Evolutionary conservation across 2,113 vertebrate species (phyloP), one percentile per base, ranked within the genome.

Genomic region (Chiloscyllium plagiosum): DNA sequence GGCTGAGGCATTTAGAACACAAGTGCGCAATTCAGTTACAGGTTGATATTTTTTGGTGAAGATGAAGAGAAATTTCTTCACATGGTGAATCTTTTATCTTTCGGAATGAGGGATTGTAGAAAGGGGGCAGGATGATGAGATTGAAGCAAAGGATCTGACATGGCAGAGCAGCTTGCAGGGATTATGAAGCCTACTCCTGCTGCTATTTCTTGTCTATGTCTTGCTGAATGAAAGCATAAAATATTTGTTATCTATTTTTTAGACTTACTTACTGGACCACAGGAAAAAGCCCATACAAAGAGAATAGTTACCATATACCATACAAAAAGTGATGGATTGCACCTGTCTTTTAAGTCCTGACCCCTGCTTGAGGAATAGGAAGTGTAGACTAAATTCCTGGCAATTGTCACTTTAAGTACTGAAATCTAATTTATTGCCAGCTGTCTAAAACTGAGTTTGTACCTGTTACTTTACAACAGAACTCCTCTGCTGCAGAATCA

Each of bases 351-450:
- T 61, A 33, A 61, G 56, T 13, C 29, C 52, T 61, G 87, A 33
- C 52, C 87, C 61, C 87, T 56, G 87, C 87, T 90, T 15, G 87
- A 89, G 86, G 56, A 52, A 33, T n/a, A 61, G 22, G 1, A 83
- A 42, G 26, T 61, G 15, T 86, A 90, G 29, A 17, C 87, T 61
- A 90, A 90, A 90, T 29, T 90, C 52, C 6, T 3, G 29, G 50
- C 87, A 90, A 61, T 61, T 52, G 29, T 12, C 50, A 61, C 50
- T 61, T 61, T 89, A 56, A 15, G 50, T n/a, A 26, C 52, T 90
- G 87, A 90, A 90, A 65, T 90, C 87, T 90, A 90, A 90, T 90
- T 90, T 89, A 50, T 89, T 90, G 50, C 50, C 50, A 90, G 47
- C 52, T 90, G 87, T 90, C 87, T 33, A 90, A 90, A 90, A 90